These are phyloP conservation scores for Smutsia temminckii DNA, from an alignment of 2,797 vertebrate genomes.

Conservation along the genomic window DNA sequence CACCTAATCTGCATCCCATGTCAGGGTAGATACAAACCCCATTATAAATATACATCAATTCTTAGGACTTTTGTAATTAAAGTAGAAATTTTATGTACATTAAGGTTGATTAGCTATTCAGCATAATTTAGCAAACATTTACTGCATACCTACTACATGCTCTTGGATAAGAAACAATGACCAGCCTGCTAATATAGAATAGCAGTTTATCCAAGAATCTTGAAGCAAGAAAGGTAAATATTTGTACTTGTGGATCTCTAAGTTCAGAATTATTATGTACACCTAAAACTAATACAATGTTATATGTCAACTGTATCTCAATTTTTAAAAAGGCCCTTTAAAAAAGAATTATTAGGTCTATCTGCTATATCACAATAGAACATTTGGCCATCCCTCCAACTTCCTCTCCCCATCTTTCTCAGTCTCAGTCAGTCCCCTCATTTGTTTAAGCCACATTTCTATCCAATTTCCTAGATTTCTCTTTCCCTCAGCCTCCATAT, in stretches of 20 bases:
- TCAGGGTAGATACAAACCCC: constrained; percentile 11
- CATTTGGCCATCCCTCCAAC: not conserved
- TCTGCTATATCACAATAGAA: not conserved
- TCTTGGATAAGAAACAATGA: constrained; percentile 45
- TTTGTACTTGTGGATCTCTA: not conserved
- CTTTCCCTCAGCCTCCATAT: not conserved
- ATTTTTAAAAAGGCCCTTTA: not conserved
- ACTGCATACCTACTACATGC: not conserved
- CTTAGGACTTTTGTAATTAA: constrained; percentile 2
- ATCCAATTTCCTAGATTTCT: not conserved
- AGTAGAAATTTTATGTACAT: not conserved
- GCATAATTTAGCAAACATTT: constrained; percentile 17
- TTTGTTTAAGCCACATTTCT: constrained; percentile 8
- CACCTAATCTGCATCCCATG: not conserved
- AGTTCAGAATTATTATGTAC: not conserved
- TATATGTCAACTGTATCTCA: not conserved
- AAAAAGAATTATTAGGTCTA: not conserved
- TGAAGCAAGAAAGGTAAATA: not conserved
- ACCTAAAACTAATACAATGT: not conserved
- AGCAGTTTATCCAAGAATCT: constrained; percentile 5
- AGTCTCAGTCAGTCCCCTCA: not conserved
- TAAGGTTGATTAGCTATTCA: not conserved
- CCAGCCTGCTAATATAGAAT: not conserved
- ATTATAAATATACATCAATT: not conserved
- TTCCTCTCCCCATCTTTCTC: not conserved